phyloP scores from a whole-genome alignment of 2,888 invertebrate genomes.

The Scaeva pyrastri region DNA sequence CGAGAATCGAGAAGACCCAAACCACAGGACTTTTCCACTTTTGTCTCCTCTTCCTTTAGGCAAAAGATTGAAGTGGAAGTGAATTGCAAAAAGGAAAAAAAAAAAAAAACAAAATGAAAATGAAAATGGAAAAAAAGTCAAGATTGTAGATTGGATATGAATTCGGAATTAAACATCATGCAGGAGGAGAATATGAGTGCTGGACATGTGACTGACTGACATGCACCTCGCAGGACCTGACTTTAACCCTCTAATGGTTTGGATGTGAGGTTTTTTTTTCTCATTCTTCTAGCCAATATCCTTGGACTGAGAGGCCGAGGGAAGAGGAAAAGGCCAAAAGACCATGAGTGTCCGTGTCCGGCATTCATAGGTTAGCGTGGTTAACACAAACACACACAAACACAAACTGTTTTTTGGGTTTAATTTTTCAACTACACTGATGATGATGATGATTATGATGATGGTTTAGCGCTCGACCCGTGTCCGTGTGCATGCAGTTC shows the following conservation, averaged over 20 bases:
- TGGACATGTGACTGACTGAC: conserved; percentile 48
- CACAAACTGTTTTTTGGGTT: conserved; percentile 8
- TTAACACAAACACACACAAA: conserved; percentile 5
- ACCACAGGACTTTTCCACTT: neutral
- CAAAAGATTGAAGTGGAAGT: conserved; percentile 11
- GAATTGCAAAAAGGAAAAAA: neutral
- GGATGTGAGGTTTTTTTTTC: conserved; percentile 9
- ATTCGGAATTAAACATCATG: conserved; percentile 24
- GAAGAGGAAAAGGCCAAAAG: neutral
- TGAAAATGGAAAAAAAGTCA: neutral
- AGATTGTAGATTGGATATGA: conserved; percentile 31
- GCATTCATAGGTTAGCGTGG: conserved; percentile 1
- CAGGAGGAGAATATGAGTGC: conserved; percentile 31
- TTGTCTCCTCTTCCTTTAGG: neutral
- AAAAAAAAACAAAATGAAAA: neutral
- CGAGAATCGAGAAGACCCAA: neutral
- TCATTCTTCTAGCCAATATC: neutral
- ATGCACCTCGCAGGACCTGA: conserved; percentile 32
- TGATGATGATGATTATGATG: no score
- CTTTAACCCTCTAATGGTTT: conserved; percentile 28
- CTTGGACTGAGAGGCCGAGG: neutral
- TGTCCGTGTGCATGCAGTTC: conserved; percentile 37
- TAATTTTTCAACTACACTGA: neutral
- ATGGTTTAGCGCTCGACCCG: conserved; percentile 35
- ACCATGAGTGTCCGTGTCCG: conserved; percentile 14